phyloP scores from a whole-genome alignment of 2,113 vertebrate genomes.

The Siniperca chuatsi region DNA sequence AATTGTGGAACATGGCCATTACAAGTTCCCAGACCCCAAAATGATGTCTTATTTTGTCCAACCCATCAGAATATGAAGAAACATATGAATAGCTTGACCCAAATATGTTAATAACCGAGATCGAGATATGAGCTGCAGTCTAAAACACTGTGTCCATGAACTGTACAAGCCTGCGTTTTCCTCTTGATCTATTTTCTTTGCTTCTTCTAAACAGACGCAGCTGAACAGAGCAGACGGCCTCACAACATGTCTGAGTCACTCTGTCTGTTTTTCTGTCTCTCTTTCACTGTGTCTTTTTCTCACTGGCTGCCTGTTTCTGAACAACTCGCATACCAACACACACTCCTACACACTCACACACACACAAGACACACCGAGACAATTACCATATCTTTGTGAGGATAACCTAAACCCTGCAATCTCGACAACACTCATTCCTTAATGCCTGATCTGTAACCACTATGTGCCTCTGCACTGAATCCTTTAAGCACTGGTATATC shows the following conservation, averaged over 20 bases:
- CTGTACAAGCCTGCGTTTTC: slow-evolving; percentile 1
- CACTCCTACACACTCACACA: background rate
- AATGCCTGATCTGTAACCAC: background rate
- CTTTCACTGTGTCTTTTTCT: slow-evolving; percentile 10
- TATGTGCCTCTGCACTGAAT: background rate
- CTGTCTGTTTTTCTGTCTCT: slow-evolving; percentile 29
- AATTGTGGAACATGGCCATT: no score
- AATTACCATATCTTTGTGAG: background rate
- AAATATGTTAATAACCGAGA: slow-evolving; percentile 25
- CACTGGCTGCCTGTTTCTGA: slow-evolving; percentile 20
- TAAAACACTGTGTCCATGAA: background rate
- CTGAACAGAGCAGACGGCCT: slow-evolving; percentile 34
- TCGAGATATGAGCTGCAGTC: background rate
- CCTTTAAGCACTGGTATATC: background rate
- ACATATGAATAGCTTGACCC: slow-evolving; percentile 15
- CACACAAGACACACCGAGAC: background rate
- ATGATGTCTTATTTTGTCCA: background rate
- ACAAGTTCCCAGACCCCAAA: no score
- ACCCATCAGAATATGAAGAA: background rate
- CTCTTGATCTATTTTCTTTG: background rate
- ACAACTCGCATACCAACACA: slow-evolving; percentile 8
- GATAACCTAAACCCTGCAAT: background rate
- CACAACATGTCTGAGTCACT: slow-evolving; percentile 34
- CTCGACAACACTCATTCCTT: background rate
- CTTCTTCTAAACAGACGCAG: slow-evolving; percentile 15